A percentile compares a stretch with the other conserved stretches of the same genome.
These are phyloP conservation scores for Albula goreensis DNA, from an alignment of 2,113 vertebrate genomes.

Conservation along the genomic window DNA sequence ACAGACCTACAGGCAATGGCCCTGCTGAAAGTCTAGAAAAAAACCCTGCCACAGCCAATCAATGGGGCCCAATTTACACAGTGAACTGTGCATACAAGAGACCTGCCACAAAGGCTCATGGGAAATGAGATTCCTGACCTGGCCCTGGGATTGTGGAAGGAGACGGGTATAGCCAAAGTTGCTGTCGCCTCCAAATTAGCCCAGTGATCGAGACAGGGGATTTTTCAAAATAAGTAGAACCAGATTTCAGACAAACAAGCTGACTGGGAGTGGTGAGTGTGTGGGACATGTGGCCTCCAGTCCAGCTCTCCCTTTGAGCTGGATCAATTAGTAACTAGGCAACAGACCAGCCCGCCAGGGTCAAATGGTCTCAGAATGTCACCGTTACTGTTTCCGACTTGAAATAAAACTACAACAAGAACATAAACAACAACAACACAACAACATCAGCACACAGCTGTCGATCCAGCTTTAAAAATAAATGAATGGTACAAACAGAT, in stretches of 20 bases:
- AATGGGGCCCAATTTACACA: not conserved
- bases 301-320: slow-evolving; percentile 52
- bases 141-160: not conserved
- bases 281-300: slow-evolving; percentile 56
- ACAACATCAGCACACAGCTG: not conserved
- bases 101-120: not conserved
- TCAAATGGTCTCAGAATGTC: slow-evolving; percentile 41
- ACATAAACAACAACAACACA: slow-evolving; percentile 30
- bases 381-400: slow-evolving; percentile 32
- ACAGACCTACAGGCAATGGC: not conserved
- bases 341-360: slow-evolving; percentile 19
- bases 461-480: slow-evolving; percentile 32
- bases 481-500: slow-evolving; percentile 24
- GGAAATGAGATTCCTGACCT: not conserved
- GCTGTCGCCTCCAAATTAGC: not conserved
- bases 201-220: slow-evolving; percentile 15
- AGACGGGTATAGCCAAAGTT: not conserved
- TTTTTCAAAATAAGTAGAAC: slow-evolving; percentile 55
- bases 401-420: slow-evolving; percentile 36
- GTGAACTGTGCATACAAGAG: not conserved
- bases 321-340: slow-evolving; percentile 60
- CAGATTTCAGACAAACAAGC: slow-evolving; percentile 57
- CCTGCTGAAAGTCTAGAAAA: not conserved
- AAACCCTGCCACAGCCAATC: not conserved
- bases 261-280: slow-evolving; percentile 48